Conservation (phyloP, 2,888 invertebrate species). For the Chalcis sispes region DNA sequence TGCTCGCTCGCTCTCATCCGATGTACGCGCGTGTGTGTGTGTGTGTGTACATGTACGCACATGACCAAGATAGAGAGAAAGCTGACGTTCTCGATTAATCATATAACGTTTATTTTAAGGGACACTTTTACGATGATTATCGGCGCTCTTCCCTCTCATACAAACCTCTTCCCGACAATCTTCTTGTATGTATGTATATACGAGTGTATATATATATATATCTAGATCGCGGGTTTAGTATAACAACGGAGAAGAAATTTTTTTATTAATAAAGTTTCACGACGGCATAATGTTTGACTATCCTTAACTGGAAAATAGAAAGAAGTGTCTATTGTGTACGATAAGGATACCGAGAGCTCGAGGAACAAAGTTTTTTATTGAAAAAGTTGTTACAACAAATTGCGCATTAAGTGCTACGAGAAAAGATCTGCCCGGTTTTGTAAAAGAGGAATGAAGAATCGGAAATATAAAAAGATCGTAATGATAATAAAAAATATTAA, state of each 20-base stretch:
- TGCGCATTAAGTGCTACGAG: conserved; percentile 50
- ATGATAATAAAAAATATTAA: no score
- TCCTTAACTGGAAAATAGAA: conserved; percentile 48
- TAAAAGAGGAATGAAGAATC: neutral
- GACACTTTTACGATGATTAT: conserved; percentile 53
- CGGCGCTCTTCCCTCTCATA: no score
- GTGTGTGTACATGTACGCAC: no score
- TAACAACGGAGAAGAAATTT: conserved; percentile 9
- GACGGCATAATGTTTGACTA: conserved; percentile 44
- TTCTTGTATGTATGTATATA: no score
- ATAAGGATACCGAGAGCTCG: no score
- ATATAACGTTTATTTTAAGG: conserved; percentile 45
- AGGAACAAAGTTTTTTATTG: conserved; percentile 54
- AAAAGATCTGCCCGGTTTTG: conserved; percentile 48
- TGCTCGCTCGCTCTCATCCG: conserved; percentile 1
- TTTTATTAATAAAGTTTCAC: conserved; percentile 58
- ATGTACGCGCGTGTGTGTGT: no score
- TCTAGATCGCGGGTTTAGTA: neutral
- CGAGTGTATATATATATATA: no score
- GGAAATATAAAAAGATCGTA: no score
- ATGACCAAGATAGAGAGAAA: no score
- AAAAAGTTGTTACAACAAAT: conserved; percentile 59
- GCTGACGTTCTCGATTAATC: no score
- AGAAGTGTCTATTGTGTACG: conserved; percentile 27
- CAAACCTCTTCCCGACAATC: no score